Evolutionary conservation across 1,140 invertebrate species (phyloP).

Genomic region (Octopus bimaculoides): DNA sequence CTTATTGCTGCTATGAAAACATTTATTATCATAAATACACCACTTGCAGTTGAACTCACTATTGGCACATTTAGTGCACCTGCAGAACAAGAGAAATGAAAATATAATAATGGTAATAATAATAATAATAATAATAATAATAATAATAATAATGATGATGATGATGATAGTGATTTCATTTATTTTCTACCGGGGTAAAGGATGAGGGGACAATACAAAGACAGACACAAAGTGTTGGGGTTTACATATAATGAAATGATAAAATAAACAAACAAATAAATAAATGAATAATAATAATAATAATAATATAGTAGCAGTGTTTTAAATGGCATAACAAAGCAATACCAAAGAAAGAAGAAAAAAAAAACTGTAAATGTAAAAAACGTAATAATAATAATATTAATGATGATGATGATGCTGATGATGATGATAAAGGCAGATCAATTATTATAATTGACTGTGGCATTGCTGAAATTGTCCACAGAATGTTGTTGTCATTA

Average conservation of each 20-base stretch:
- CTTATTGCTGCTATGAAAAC: slow-evolving; percentile 28
- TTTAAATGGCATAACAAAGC: too few species aligned
- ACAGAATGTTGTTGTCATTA: not conserved
- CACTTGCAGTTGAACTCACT: slow-evolving; percentile 41
- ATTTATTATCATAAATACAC: slow-evolving; percentile 45
- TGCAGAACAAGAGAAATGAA: slow-evolving; percentile 20
- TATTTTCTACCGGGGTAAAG: not conserved
- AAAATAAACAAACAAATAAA: too few species aligned
- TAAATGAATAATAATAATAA: too few species aligned
- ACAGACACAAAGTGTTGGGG: too few species aligned
- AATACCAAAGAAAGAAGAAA: too few species aligned
- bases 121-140: not conserved
- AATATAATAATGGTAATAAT: not conserved
- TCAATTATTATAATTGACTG: not conserved
- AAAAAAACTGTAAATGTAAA: too few species aligned
- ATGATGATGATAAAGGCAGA: not conserved
- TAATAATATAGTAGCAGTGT: too few species aligned
- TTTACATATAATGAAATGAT: too few species aligned
- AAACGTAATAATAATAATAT: not conserved
- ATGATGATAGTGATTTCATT: too few species aligned
- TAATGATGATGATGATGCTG: not conserved
- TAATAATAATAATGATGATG: too few species aligned
- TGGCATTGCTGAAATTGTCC: not conserved
- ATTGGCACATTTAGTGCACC: slow-evolving; percentile 37
- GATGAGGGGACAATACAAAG: not conserved